Evolutionary conservation across 2,797 vertebrate species (phyloP).

Genomic region (Astyanax mexicanus): DNA sequence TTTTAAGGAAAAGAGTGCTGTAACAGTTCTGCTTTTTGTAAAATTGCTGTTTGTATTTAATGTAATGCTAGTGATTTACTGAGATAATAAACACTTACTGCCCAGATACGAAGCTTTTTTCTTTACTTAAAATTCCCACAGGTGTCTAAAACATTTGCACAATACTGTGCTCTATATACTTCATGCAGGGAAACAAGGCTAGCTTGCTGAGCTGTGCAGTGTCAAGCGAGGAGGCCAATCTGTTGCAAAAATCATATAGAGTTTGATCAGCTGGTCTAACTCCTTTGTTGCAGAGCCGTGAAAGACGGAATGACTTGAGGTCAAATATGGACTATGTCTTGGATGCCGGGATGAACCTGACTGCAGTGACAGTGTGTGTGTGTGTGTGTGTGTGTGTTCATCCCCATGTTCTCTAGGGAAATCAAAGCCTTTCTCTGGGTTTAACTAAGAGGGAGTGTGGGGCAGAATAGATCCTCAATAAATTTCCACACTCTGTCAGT

Average conservation of each 20-base stretch:
- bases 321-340: conserved; percentile 1
- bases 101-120: too few relatives aligned
- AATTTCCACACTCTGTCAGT: conserved; percentile 57
- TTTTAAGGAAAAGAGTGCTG: too few relatives aligned
- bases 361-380: not conserved
- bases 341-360: conserved; percentile 30
- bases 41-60: too few relatives aligned
- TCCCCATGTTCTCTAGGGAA: conserved; percentile 69
- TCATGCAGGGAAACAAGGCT: too few relatives aligned
- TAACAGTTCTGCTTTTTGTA: too few relatives aligned
- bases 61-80: too few relatives aligned
- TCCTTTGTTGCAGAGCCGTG: not conserved
- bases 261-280: conserved; percentile 17
- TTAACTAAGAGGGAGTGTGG: conserved; percentile 64
- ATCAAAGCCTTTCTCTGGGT: conserved; percentile 69
- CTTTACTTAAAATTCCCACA: too few relatives aligned
- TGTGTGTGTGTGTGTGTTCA: conserved; percentile 15
- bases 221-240: not conserved
- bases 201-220: too few relatives aligned
- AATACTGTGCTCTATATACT: too few relatives aligned
- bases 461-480: conserved; percentile 74
- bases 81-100: too few relatives aligned
- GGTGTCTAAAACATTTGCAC: too few relatives aligned
- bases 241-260: not conserved
- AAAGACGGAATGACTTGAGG: conserved; percentile 12